Base-by-base conservation (phyloP, 2,888 invertebrate species). In the Apeira syringaria region DNA sequence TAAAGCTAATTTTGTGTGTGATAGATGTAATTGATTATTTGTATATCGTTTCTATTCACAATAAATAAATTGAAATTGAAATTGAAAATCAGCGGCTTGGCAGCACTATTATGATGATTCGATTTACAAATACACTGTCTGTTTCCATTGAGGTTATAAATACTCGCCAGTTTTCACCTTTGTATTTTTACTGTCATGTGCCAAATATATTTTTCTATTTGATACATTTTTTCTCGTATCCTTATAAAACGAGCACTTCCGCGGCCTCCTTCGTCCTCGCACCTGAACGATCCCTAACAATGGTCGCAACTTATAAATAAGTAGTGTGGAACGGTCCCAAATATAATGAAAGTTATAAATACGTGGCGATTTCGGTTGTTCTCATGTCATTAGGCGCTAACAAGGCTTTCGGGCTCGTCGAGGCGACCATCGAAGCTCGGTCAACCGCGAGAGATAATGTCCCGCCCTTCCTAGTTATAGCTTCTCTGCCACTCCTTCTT, bases 381-480 rank as follows among this genome's bases (percentile, higher is more conserved):
- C 74, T 73, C 77, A 70, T 80, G 74, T 80, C 84, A 82, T 82
- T 85, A 83, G 73, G 74, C 74, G 72, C 73, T 81, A 80, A 84
- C 82, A 84, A 84, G 82, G 80, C 80, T 80, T 83, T 80, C 64
- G 76, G 59, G 77, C 68, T 73, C 79, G 76, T 64, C 73, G 80
- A 78, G 69, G 68, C 80, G 69, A 76, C 76, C 80, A 84, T 86
- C 81, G 75, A 77, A 80, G 83, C 77, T 77, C 85, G 82, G 83
- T 84, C 86, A 83, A 84, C 80, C 77, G 82, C 64, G 67, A 85
- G 85, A 88, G 88, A 86, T 86, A 88, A 82, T 74, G 55, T 72
- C 57, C 33, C 53, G 64, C 57, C 60, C 64, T 63, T 60, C 59
- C 64, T 61, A 48, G 56, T 61, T 52, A 64, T 59, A 63, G 54